Evolutionary conservation across 2,113 vertebrate genomes (phyloP).

Genomic region (Hydrolagus affinis): DNA sequence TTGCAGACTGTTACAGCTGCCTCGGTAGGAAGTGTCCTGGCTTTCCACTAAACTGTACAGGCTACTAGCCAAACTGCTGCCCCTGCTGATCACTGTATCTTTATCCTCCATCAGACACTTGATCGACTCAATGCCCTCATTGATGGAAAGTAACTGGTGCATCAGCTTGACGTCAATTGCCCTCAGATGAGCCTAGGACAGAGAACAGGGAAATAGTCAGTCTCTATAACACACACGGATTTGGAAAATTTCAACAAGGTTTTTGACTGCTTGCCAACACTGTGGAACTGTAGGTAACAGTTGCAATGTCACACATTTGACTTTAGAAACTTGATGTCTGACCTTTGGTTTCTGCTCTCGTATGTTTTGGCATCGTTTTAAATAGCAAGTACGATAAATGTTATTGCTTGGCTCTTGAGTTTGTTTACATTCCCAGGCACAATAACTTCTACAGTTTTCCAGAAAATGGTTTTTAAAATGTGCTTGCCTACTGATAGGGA

Average conservation of each 20-base stretch:
- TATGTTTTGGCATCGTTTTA: conserved; percentile 15
- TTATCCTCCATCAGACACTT: conserved; percentile 92
- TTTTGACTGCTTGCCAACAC: background rate
- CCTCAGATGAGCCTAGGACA: conserved; percentile 70
- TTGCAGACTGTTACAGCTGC: conserved; percentile 77
- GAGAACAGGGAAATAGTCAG: background rate
- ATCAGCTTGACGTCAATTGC: conserved; percentile 84
- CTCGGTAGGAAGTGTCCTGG: conserved; percentile 68
- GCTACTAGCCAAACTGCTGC: conserved; percentile 82
- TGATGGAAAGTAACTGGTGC: conserved; percentile 89
- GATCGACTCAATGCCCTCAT: conserved; percentile 90
- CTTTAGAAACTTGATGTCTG: background rate
- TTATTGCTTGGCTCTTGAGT: background rate
- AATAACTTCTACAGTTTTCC: background rate
- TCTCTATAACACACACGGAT: background rate
- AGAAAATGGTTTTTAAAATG: background rate
- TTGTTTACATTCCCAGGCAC: conserved; percentile 9
- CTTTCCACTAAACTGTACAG: conserved; percentile 84
- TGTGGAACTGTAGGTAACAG: background rate
- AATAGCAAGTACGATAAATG: background rate
- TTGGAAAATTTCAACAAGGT: background rate
- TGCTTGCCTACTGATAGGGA: background rate
- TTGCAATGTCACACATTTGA: background rate
- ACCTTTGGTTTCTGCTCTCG: background rate
- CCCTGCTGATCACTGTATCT: conserved; percentile 67